These are phyloP conservation scores for Petromus typicus DNA, from an alignment of 2,113 vertebrate genomes.

Conservation along the genomic window DNA sequence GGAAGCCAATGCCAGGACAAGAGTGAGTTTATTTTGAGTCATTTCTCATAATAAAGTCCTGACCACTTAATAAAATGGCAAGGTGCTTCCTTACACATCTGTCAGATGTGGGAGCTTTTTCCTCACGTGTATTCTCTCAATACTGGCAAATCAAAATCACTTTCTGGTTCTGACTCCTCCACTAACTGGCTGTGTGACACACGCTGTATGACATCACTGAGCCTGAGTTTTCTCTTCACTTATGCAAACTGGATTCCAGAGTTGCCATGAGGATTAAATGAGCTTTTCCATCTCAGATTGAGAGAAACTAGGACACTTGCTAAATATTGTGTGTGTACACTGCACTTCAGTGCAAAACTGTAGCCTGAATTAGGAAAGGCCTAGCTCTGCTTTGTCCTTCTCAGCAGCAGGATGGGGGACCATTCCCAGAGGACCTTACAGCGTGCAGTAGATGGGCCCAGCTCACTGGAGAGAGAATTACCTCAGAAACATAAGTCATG, in stretches of 20 bases:
- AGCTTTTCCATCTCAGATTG: neutral
- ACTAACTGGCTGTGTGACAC: neutral
- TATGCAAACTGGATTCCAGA: neutral
- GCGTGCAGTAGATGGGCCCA: neutral
- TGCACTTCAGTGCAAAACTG: neutral
- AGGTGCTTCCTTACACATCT: neutral
- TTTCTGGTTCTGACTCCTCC: neutral
- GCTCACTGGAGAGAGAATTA: constrained; percentile 21
- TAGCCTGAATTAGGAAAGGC: neutral
- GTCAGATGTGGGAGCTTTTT: neutral
- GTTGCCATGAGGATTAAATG: neutral
- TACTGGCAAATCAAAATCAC: neutral
- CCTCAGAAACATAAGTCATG: neutral
- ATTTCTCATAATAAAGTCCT: neutral
- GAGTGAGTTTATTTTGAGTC: neutral
- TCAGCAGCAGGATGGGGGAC: neutral
- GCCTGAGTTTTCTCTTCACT: neutral
- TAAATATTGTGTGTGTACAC: neutral
- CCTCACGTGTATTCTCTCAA: neutral
- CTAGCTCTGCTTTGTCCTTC: neutral
- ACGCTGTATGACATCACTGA: neutral
- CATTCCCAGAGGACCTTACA: neutral
- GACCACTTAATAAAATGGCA: neutral
- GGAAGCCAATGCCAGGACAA: neutral
- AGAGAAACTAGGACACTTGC: neutral